Base-by-base conservation (phyloP, 2,113 vertebrate species). In the Sebastes schlegelii region DNA sequence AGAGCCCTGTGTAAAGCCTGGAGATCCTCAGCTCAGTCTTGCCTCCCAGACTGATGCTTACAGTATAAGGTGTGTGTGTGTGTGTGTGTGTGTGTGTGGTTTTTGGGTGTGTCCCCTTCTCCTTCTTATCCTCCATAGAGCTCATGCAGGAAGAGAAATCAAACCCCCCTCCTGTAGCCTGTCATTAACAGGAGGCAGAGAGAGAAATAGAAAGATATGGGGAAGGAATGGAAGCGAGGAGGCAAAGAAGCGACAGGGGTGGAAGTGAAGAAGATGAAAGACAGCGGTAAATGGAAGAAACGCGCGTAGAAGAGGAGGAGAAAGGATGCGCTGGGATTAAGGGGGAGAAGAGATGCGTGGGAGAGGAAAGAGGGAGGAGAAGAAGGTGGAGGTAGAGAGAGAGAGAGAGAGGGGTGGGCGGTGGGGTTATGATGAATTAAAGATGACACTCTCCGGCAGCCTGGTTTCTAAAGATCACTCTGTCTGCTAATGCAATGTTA, bases 401-500 rank as follows among this genome's bases (percentile, higher is more conserved):
- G 88, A 1, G 70, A 79, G 66, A 79, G 72, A 71, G 63, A 63
- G 55, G 63, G 57, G 26, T 62, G 48, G 83, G 58, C 65, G 87
- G 82, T 75, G 69, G 86, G 88, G 91, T 92, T 92, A 92, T 90
- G 93, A 95, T 93, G 92, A 94, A 95, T 95, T 94, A 95, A 94
- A 94, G 93, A 95, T 94, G 93, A 91, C 92, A 91, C 91, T 93
- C 89, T 91, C 90, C 88, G 17, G 90, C 92, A 91, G 93, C 90
- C 86, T 90, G 89, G 86, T 93, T 94, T 94, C 92, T 92, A 91
- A 94, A 93, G 94, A 94, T 94, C 91, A 91, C 91, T 92, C 91
- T 90, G 86, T 92, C 92, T 90, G 88, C 91, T 94, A 94, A 94
- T 94, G 92, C 86, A 90, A 94, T 94, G 94, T 90, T 95, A 94